phyloP scores from a whole-genome alignment of 2,113 vertebrate species.

The Pontoporia blainvillei region DNA sequence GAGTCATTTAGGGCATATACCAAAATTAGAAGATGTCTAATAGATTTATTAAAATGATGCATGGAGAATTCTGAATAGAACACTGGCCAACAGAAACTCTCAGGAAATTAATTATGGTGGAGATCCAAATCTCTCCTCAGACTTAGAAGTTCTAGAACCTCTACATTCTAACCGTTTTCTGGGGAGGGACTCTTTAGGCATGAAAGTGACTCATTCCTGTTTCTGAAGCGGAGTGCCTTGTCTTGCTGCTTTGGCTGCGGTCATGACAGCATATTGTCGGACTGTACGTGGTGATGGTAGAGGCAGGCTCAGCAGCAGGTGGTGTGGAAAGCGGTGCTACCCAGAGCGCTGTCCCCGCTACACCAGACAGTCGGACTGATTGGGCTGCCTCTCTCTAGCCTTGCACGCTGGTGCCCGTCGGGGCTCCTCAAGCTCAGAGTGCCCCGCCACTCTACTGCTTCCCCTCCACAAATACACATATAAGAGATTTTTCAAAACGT shows the following conservation, averaged over 20 bases:
- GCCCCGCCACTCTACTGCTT: neutral
- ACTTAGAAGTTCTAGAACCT: neutral
- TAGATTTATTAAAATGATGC: neutral
- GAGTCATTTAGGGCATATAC: neutral
- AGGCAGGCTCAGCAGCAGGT: neutral
- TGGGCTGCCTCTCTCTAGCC: neutral
- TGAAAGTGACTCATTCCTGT: neutral
- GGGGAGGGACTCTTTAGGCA: neutral
- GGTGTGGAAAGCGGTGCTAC: accelerated
- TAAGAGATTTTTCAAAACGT: neutral
- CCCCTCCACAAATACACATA: accelerated
- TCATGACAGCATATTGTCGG: accelerated
- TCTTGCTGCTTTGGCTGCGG: neutral
- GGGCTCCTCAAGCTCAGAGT: neutral
- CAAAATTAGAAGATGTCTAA: neutral
- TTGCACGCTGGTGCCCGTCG: neutral
- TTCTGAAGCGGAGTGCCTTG: neutral
- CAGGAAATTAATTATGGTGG: neutral
- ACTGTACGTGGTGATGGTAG: accelerated
- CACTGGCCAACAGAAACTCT: neutral
- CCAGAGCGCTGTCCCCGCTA: accelerated
- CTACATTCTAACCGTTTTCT: neutral
- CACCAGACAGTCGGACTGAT: neutral
- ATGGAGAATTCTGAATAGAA: neutral
- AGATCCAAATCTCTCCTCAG: neutral